Evolutionary conservation across 2,113 vertebrate species (phyloP), one percentile per base, ranked within the genome.

Genomic region (Cranoglanis bouderius): DNA sequence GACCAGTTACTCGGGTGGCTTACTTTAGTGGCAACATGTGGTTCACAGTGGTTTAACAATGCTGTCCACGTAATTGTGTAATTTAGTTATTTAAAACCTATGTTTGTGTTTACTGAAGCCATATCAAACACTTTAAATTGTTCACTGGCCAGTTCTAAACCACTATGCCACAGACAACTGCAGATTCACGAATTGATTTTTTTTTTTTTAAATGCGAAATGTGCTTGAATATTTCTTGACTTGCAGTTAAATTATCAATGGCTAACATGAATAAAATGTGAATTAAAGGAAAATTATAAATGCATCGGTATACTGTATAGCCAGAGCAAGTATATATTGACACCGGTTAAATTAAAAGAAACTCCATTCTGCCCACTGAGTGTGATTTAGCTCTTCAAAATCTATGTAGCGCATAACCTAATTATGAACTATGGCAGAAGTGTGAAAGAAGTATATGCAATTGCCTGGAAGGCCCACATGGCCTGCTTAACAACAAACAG

Each of bases 401-500:
- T 74, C 82, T 63, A 87, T 89, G 74, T 89, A 90, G 85, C 86
- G 84, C 91, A 90, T 94, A 94, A 94, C 92, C 93, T 93, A 91
- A 93, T 95, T 93, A 95, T 84, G 88, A 94, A 93, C 92, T 94
- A 92, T 94, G 91, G 92, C 91, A 93, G 91, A 95, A 94, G 95
- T 95, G 95, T 95, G 94, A 96, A 93, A 94, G 94, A 95, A 94
- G 93, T 92, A 92, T 93, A 93, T 91, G 83, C 93, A 94, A 93
- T 89, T 77, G 92, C 93, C 94, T 92, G 89, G 82, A 93, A 94
- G 91, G 90, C 87, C 89, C 89, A 90, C 92, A 92, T 92, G 91
- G 93, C 89, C 92, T 88, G 92, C 92, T 94, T 96, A 96, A 96
- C 92, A 90, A 95, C 94, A 95, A 96, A 93, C 96, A 96, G 95